Conservation (phyloP, 2,113 vertebrate species). For the Paracanthobrama guichenoti region DNA sequence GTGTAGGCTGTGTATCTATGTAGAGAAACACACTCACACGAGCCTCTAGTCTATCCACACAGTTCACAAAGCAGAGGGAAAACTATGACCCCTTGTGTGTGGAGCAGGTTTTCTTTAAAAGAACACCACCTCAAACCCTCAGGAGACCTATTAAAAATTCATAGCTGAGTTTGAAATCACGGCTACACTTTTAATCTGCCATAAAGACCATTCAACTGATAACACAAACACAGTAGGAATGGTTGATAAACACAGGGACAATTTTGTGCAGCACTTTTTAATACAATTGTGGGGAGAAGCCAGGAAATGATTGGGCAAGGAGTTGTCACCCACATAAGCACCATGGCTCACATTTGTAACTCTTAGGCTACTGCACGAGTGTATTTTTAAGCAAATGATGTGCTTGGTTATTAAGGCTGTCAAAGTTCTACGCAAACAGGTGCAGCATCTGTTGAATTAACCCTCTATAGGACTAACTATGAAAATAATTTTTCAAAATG, state of each 20-base stretch:
- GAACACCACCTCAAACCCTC: neutral
- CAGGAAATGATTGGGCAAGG: neutral
- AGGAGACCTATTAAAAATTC: neutral
- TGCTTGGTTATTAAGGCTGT: neutral
- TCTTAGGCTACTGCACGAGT: too few relatives aligned
- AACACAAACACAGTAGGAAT: neutral
- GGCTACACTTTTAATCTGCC: neutral
- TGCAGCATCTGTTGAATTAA: neutral
- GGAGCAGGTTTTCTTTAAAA: neutral
- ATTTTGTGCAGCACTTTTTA: neutral
- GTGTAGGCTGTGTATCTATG: neutral
- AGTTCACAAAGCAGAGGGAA: neutral
- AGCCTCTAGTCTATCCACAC: neutral
- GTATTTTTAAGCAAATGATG: neutral
- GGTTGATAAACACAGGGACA: neutral
- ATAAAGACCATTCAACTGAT: neutral
- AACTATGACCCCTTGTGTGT: slow-evolving; percentile 27
- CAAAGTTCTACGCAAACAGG: neutral
- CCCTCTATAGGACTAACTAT: too few relatives aligned
- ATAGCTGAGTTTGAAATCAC: neutral
- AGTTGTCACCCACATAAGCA: too few relatives aligned
- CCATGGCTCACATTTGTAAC: too few relatives aligned
- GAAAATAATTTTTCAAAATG: too few relatives aligned
- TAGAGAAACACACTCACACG: neutral
- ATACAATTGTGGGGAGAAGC: neutral